phyloP scores from a whole-genome alignment of 2,113 vertebrate species.

The Chamaetylas fuelleborni region DNA sequence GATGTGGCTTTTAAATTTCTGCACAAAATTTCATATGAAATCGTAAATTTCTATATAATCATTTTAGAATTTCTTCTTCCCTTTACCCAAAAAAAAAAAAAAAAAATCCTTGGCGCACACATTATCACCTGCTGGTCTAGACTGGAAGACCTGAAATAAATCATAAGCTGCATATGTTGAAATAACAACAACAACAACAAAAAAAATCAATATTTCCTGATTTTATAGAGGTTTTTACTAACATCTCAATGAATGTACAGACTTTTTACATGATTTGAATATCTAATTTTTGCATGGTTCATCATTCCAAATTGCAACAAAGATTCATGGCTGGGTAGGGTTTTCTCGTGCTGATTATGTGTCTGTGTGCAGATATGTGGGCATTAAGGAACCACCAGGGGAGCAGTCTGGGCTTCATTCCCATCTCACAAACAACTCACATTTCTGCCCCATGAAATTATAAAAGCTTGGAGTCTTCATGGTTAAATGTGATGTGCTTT shows the following conservation, averaged over 20 bases:
- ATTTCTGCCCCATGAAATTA: neutral
- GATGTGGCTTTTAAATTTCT: neutral
- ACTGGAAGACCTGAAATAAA: neutral
- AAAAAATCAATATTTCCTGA: neutral
- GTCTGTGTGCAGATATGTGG: neutral
- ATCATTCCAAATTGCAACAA: neutral
- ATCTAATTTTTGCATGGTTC: neutral
- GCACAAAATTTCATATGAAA: neutral
- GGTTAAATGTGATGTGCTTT: neutral
- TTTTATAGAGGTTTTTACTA: neutral
- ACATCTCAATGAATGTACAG: neutral
- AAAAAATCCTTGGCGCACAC: rapidly evolving
- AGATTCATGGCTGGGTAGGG: neutral
- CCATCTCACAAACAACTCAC: neutral
- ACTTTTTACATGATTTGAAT: neutral
- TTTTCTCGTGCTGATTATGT: neutral
- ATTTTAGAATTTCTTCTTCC: neutral
- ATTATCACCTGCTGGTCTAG: neutral
- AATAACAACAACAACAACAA: neutral
- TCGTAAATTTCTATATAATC: neutral
- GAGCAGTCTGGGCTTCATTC: neutral
- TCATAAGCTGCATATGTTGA: neutral
- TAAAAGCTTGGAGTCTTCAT: neutral
- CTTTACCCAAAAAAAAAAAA: neutral
- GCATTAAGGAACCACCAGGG: neutral